Evolutionary conservation across 2,113 vertebrate genomes (phyloP).

Genomic region (Phasianus colchicus): DNA sequence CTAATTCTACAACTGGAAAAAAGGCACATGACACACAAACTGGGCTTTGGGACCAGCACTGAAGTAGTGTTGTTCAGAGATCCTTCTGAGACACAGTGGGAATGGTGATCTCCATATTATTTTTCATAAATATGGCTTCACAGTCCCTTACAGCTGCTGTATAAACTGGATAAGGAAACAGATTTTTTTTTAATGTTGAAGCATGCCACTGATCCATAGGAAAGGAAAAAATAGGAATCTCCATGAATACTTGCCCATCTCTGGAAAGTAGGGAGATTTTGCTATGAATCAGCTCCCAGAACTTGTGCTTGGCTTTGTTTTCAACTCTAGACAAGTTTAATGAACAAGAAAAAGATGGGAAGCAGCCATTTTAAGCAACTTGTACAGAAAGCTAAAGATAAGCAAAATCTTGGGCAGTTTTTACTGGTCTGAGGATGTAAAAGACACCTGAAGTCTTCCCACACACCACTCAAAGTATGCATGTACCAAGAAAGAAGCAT

Average conservation of each 20-base stretch:
- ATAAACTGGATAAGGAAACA: background rate
- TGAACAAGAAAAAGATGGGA: background rate
- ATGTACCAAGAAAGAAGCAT: background rate
- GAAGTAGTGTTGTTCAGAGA: background rate
- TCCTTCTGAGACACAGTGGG: background rate
- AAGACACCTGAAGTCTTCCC: background rate
- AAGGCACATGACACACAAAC: background rate
- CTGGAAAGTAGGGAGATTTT: background rate
- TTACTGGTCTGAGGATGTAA: background rate
- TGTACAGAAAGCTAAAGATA: background rate
- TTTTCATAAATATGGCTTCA: background rate
- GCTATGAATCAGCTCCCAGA: background rate
- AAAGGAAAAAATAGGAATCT: background rate
- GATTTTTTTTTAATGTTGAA: background rate
- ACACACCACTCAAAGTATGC: background rate
- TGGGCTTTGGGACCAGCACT: background rate
- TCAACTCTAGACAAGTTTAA: background rate
- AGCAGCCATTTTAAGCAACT: background rate
- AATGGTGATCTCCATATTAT: background rate
- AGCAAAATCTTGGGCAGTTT: background rate
- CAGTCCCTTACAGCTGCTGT: background rate
- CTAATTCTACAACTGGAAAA: background rate
- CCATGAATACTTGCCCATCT: background rate
- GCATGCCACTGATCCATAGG: background rate
- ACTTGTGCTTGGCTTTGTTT: background rate